Evolutionary conservation across 2,797 vertebrate species (phyloP), one percentile per base, ranked within the genome.

Genomic region (Lycodopsis pacificus): DNA sequence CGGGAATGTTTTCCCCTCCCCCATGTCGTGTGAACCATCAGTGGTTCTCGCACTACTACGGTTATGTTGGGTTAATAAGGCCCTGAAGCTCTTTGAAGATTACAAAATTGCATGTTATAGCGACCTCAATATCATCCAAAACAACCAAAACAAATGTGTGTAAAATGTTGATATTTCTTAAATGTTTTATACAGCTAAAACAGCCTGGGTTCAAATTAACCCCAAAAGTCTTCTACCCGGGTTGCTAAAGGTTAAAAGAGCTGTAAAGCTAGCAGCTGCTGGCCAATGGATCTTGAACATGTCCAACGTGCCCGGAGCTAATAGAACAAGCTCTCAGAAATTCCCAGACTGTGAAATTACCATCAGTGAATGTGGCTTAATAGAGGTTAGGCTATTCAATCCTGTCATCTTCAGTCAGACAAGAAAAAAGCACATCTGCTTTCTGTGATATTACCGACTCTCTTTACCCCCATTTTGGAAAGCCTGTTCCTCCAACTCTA

Each of bases 301-400:
- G 84, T 86, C 77, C 76, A 77, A 79, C 36, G 42, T 57, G 72
- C 65, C 70, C 59, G 3, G 5, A 79, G 86, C 76, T 76, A 87
- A 88, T 82, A 68, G 81, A 87, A 88, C 79, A 89, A 84, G 81
- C 86, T 74, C 82, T 86, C 51, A 72, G 58, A 71, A 85, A 79
- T 76, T 27, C 62, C 17, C 73, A 30, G 81, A 88, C 84, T 87
- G 81, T 85, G 79, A 88, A 85, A 90, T 89, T 85, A 82, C 73
- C 77, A 86, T 65, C 76, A 84, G 73, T 66, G 80, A 81, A 86
- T 42, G 80, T 81, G 69, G 56, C 71, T 81, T 49, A 25, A 63
- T n/a, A n/a, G n/a, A n/a, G n/a, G n/a, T n/a, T n/a, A n/a, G n/a
- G 77, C 65, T 66, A 49, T 80, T 87, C 68, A 73, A 83, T 72